phyloP scores from a whole-genome alignment of 2,888 invertebrate genomes.

The Congeria kusceri region DNA sequence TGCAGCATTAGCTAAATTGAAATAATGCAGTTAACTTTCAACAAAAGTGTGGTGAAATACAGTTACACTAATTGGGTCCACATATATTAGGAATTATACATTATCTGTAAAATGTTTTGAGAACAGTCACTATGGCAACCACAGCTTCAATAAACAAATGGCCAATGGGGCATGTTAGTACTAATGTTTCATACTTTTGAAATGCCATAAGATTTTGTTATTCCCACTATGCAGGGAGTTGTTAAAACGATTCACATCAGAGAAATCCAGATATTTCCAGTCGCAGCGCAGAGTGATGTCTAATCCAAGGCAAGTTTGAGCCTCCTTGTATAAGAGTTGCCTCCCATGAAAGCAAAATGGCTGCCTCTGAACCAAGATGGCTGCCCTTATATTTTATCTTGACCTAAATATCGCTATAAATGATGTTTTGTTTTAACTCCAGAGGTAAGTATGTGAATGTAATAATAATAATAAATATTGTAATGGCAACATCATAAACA shows the following conservation, averaged over 20 bases:
- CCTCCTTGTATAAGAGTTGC: conserved; percentile 39
- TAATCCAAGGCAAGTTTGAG: conserved; percentile 66
- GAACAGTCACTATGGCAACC: too few relatives aligned
- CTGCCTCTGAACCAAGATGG: conserved; percentile 25
- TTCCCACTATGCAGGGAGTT: conserved; percentile 5
- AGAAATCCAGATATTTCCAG: conserved; percentile 8
- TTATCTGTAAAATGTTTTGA: too few relatives aligned
- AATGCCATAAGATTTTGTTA: conserved; percentile 6
- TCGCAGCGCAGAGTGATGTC: conserved; percentile 46
- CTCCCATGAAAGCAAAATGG: conserved; percentile 13
- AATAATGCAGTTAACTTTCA: too few relatives aligned
- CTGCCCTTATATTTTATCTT: conserved; percentile 12
- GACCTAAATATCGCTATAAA: neutral
- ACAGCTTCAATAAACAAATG: too few relatives aligned
- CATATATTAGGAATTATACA: too few relatives aligned
- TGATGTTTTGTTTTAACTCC: neutral
- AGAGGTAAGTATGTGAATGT: conserved; percentile 4
- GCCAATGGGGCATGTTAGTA: neutral
- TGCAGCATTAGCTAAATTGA: too few relatives aligned
- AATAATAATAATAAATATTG: conserved; percentile 1
- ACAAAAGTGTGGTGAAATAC: too few relatives aligned
- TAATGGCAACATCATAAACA: neutral
- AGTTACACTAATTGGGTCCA: too few relatives aligned
- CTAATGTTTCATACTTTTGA: neutral
- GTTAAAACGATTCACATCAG: conserved; percentile 6